Conservation (phyloP, 2,113 vertebrate species). For the Nyctibius bracteatus region DNA sequence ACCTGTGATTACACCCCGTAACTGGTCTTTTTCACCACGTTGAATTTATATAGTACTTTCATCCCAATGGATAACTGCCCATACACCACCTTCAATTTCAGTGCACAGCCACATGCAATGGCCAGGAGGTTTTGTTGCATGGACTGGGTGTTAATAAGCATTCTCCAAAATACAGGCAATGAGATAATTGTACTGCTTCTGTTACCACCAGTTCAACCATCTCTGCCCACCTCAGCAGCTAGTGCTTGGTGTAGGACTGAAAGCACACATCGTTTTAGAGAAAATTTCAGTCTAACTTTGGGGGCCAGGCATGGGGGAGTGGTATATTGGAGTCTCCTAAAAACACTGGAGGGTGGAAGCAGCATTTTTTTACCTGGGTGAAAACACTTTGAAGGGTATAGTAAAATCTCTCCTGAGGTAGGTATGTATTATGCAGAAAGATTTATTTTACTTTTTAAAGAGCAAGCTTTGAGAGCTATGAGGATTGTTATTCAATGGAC, state of each 20-base stretch:
- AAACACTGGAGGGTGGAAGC: neutral
- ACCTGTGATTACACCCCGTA: neutral
- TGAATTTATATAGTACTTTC: neutral
- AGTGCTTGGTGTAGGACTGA: neutral
- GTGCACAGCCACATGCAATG: neutral
- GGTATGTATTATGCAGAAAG: neutral
- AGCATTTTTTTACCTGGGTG: neutral
- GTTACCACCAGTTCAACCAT: neutral
- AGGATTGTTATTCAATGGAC: neutral
- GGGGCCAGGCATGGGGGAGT: neutral
- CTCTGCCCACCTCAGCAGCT: neutral
- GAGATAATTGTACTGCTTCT: neutral
- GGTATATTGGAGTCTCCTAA: neutral
- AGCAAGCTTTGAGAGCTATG: neutral
- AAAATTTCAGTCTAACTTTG: neutral
- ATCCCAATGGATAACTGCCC: neutral
- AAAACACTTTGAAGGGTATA: neutral
- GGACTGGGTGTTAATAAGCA: neutral
- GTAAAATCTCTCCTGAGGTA: neutral
- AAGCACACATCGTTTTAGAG: neutral
- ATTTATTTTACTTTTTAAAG: neutral
- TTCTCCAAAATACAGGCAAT: neutral
- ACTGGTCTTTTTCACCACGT: neutral
- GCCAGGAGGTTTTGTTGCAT: neutral
- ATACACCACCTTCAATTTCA: neutral